Base-by-base conservation (phyloP, 1,140 invertebrate species). In the Venturia canescens region DNA sequence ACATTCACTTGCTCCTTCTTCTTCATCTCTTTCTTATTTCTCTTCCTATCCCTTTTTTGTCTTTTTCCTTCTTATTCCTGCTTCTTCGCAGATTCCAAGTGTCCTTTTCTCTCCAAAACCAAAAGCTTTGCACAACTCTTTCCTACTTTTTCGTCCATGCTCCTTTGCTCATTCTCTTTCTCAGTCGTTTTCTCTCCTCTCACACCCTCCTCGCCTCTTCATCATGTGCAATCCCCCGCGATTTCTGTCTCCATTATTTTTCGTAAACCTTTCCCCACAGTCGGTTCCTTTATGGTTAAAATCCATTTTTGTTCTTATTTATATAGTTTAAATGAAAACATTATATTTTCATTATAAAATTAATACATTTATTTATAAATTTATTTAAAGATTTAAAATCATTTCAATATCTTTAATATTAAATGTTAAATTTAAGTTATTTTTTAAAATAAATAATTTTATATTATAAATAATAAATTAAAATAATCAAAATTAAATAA, bases 1-100 rank as follows among this genome's bases (percentile, higher is more conserved):
- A 90, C 87, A 90, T 90, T 90, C 88, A 90, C 89, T 90, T 86
- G 87, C 85, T 85, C 84, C 79, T 21, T 83, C 84, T 84, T 82
- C 82, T 85, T 84, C 34, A 75, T 83, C 70, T 48, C 34, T 63
- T 67, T 13, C 23, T 70, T 53, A n/a, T 7, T 26, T 80, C 29
- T 11, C 63, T 7, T 9, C 69, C 34, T 60, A 18, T 70, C 31
- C 27, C 66, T 21, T 72, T 77, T 26, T 48, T 50, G 53, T 66
- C 50, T 71, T 70, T 23, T 34, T 34, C 31, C 13, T 44, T 21
- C 21, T 53, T 76, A 23, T 70, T 29, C 67, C 63, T 53, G 38
- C 76, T 70, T 34, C 31, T 60, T 29, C 27, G 66, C 5, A 31
- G 27, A 4, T 29, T 13, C 18, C 1, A 31, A 13, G 31, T 31